These are phyloP conservation scores for Cetonia aurata DNA, from an alignment of 2,888 invertebrate species.

Conservation along the genomic window DNA sequence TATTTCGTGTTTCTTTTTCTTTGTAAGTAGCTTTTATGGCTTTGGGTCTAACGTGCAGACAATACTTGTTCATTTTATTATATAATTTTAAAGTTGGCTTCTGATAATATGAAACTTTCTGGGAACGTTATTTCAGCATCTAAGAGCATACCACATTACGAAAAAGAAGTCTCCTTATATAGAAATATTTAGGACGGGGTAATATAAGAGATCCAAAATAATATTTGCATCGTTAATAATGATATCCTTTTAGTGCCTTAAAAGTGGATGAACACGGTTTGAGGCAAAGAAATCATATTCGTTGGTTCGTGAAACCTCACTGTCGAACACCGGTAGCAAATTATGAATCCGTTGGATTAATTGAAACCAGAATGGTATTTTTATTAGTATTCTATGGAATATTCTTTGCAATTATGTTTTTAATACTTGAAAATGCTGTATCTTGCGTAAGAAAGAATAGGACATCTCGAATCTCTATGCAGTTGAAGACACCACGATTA, in stretches of 20 bases:
- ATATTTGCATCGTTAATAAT: background rate
- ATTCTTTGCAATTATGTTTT: constrained; percentile 48
- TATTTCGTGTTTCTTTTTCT: too few relatives aligned
- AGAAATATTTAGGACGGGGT: constrained; percentile 57
- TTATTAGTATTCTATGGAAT: constrained; percentile 54
- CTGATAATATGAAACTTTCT: background rate
- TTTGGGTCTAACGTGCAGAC: too few relatives aligned
- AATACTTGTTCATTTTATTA: too few relatives aligned
- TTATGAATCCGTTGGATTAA: constrained; percentile 57
- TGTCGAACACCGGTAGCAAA: constrained; percentile 57
- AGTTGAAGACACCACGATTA: too few relatives aligned
- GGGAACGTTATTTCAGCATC: constrained; percentile 45
- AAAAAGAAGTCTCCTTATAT: constrained; percentile 57
- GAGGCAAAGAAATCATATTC: constrained; percentile 50
- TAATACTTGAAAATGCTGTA: constrained; percentile 47
- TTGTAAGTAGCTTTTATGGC: too few relatives aligned
- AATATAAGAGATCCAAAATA: constrained; percentile 4
- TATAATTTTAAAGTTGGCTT: too few relatives aligned
- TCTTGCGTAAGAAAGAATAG: background rate
- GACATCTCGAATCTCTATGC: too few relatives aligned
- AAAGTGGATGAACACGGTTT: constrained; percentile 56
- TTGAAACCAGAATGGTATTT: constrained; percentile 57
- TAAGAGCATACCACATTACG: constrained; percentile 52
- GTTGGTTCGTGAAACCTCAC: constrained; percentile 54
- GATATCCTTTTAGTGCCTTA: constrained; percentile 52